A percentile compares a stretch with the other conserved stretches of the same genome.
These are phyloP conservation scores for Patella caerulea DNA, from an alignment of 2,888 invertebrate genomes.

Conservation along the genomic window DNA sequence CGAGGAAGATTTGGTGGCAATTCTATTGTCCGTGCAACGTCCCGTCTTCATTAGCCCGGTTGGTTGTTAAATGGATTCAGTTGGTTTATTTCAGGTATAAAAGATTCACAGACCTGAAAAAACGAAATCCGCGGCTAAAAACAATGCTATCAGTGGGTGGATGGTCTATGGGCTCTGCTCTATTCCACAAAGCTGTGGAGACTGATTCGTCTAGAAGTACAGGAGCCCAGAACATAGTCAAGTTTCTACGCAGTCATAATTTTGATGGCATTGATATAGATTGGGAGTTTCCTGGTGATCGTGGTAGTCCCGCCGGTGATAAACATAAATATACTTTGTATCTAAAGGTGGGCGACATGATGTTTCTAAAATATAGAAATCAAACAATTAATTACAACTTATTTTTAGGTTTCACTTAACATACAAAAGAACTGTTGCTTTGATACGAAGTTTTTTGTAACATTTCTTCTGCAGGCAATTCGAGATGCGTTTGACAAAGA, in stretches of 20 bases:
- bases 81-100: conserved; percentile 29
- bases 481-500: conserved; percentile 35
- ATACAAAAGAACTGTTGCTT: too few species aligned
- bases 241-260: conserved; percentile 70
- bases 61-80: neutral
- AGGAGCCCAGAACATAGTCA: conserved; percentile 37
- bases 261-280: conserved; percentile 91
- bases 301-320: conserved; percentile 54
- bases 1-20: too few species aligned
- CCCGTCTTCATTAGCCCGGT: neutral
- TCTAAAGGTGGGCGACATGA: conserved; percentile 30
- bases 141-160: conserved; percentile 54
- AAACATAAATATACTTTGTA: conserved; percentile 48
- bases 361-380: too few species aligned
- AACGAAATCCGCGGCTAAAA: conserved; percentile 43
- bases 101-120: conserved; percentile 40
- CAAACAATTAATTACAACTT: too few species aligned
- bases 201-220: conserved; percentile 41
- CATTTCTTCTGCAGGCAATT: conserved; percentile 19
- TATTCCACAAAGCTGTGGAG: conserved; percentile 39
- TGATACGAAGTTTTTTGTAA: too few species aligned
- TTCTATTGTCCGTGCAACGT: neutral
- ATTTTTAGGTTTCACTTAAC: too few species aligned
- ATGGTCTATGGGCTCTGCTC: conserved; percentile 60
- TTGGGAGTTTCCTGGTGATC: conserved; percentile 86